phyloP scores from a whole-genome alignment of 2,888 invertebrate species.

The Eilema depressum region DNA sequence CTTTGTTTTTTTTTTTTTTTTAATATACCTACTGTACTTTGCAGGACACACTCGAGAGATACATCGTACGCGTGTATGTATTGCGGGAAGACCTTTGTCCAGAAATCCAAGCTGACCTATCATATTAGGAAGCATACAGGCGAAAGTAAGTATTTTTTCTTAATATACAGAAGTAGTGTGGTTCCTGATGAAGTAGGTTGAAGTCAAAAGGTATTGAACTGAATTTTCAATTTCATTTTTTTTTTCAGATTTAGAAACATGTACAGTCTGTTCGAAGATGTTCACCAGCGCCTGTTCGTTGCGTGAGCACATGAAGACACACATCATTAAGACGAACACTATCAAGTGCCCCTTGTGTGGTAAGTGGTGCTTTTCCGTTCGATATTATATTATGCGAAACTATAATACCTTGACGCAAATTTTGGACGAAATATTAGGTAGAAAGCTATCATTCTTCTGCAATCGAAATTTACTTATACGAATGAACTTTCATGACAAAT shows the following conservation, averaged over 20 bases:
- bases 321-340: slow-evolving; percentile 67
- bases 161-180: neutral
- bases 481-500: neutral
- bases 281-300: slow-evolving; percentile 86
- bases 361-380: slow-evolving; percentile 54
- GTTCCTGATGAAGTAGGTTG: neutral
- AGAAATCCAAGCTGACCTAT: slow-evolving; percentile 86
- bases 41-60: slow-evolving; percentile 81
- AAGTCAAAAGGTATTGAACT: no score
- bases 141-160: slow-evolving; percentile 75
- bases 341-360: slow-evolving; percentile 84
- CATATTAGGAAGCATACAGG: slow-evolving; percentile 87
- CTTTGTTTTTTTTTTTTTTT: neutral
- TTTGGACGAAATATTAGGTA: neutral
- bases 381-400: neutral
- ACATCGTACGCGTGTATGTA: slow-evolving; percentile 81
- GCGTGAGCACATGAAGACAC: slow-evolving; percentile 84
- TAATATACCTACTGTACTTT: neutral
- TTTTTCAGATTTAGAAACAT: slow-evolving; percentile 80
- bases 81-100: slow-evolving; percentile 86
- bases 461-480: neutral
- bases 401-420: neutral
- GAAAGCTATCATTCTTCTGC: neutral
- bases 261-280: slow-evolving; percentile 79
- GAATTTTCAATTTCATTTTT: slow-evolving; percentile 11